Percentiles rank a stretch among this genome's conserved stretches.
Evolutionary conservation across 1,140 invertebrate species (phyloP).

Genomic region (Samia ricini): DNA sequence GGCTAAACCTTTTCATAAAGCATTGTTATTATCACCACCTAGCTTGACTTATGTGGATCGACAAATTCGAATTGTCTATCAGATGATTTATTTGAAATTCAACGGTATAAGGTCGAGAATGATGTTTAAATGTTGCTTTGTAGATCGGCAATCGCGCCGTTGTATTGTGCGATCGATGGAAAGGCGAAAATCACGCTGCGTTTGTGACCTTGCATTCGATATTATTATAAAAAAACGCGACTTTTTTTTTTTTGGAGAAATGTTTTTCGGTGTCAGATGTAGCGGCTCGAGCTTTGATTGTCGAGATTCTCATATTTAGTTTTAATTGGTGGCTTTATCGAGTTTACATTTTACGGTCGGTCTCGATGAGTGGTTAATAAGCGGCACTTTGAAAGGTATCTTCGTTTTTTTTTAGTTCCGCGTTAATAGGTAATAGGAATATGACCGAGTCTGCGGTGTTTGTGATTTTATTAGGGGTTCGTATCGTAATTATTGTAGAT

Average conservation of each 20-base stretch:
- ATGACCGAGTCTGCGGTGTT: slow-evolving; percentile 35
- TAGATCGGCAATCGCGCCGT: slow-evolving; percentile 12
- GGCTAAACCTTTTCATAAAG: slow-evolving; percentile 76
- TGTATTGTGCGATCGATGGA: slow-evolving; percentile 44
- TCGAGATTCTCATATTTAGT: slow-evolving; percentile 76
- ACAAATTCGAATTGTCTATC: slow-evolving; percentile 9
- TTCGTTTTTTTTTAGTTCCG: slow-evolving; percentile 70
- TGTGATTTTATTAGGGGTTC: slow-evolving; percentile 40
- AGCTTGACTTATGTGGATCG: slow-evolving; percentile 43
- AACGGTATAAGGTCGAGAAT: slow-evolving; percentile 6
- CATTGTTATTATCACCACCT: slow-evolving; percentile 75
- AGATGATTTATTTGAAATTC: background rate
- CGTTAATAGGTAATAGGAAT: slow-evolving; percentile 43
- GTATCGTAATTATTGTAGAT: slow-evolving; percentile 9
- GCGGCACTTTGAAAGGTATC: slow-evolving; percentile 75
- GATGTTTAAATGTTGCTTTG: background rate
- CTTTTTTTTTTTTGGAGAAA: slow-evolving; percentile 70
- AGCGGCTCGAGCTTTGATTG: slow-evolving; percentile 75
- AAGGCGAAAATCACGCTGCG: slow-evolving; percentile 71
- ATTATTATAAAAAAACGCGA: slow-evolving; percentile 72
- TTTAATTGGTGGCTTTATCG: slow-evolving; percentile 78
- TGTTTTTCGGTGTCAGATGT: slow-evolving; percentile 69
- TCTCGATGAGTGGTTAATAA: slow-evolving; percentile 77
- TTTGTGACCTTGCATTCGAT: slow-evolving; percentile 60
- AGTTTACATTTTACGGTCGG: slow-evolving; percentile 77